phyloP scores from a whole-genome alignment of 37 sponge, comb jelly and placozoan species.

The Halisarca cf. caerulea region DNA sequence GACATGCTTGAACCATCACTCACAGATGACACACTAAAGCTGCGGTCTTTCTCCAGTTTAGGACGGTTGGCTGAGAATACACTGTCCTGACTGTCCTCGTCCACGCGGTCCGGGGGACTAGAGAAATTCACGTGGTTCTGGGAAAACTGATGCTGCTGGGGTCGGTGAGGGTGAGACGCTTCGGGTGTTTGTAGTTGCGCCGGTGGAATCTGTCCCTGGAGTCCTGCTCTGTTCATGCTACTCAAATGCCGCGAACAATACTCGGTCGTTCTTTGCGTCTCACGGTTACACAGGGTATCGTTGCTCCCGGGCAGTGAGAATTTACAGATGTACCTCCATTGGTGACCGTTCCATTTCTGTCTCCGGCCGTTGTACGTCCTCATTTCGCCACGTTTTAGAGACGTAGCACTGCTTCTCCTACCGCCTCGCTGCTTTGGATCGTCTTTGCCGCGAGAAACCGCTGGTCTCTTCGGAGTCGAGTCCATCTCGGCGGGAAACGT shows the following conservation, averaged over 20 bases:
- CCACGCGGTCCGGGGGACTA: not conserved
- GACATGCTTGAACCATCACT: constrained; percentile 10
- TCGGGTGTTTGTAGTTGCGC: no score
- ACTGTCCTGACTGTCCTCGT: constrained; percentile 20
- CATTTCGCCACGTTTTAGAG: not conserved
- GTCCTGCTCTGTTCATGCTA: no score
- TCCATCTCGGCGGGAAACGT: not conserved
- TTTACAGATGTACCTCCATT: not conserved
- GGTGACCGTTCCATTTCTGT: not conserved
- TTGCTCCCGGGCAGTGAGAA: no score
- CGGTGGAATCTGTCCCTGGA: no score
- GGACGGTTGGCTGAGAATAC: not conserved
- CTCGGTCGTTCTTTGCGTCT: not conserved
- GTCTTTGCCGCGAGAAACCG: no score
- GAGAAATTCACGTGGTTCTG: no score
- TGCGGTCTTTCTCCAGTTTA: not conserved
- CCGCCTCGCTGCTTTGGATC: no score
- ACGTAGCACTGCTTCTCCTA: not conserved
- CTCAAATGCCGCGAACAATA: not conserved
- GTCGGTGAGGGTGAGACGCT: no score
- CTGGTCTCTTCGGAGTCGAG: no score
- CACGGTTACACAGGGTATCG: not conserved
- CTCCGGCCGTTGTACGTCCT: not conserved
- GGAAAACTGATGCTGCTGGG: no score
- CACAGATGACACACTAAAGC: not conserved